A percentile compares a stretch with the other conserved stretches of the same genome.
These are phyloP conservation scores for Anas platyrhynchos DNA, from an alignment of 2,113 vertebrate genomes.

Conservation along the genomic window DNA sequence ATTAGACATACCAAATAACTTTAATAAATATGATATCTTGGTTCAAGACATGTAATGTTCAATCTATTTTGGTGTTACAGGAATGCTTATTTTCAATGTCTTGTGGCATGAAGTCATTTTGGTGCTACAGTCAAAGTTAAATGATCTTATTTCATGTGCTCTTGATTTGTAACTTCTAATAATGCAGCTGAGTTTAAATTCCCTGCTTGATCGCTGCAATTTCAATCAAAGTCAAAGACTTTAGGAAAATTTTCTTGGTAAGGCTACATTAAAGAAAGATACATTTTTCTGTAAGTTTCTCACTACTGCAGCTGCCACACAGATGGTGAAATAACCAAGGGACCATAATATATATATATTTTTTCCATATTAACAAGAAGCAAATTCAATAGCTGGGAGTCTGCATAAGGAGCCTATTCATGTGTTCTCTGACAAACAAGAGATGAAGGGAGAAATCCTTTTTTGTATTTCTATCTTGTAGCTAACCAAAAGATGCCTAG, in stretches of 20 bases:
- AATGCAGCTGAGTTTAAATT: not conserved
- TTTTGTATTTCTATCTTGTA: not conserved
- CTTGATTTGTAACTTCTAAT: not conserved
- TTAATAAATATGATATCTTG: not conserved
- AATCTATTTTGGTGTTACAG: not conserved
- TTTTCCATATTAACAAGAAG: not conserved
- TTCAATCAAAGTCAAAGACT: not conserved
- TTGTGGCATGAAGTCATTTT: not conserved
- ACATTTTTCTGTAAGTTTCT: not conserved
- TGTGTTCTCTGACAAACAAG: not conserved
- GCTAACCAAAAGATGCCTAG: not conserved
- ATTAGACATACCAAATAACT: not conserved
- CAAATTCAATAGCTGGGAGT: not conserved
- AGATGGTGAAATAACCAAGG: not conserved
- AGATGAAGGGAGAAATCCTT: not conserved
- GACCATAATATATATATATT: not conserved
- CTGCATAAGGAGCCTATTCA: not conserved
- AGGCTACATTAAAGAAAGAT: not conserved
- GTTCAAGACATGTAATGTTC: not conserved
- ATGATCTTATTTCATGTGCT: not conserved
- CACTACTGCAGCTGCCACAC: not conserved
- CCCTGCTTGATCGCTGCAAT: not conserved
- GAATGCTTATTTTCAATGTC: not conserved
- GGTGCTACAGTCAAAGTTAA: not conserved
- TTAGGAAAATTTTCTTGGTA: not conserved